A percentile compares a stretch with the other conserved stretches of the same genome.
Conservation (phyloP, 2,888 invertebrate species). For the Drosophila mimetica region DNA sequence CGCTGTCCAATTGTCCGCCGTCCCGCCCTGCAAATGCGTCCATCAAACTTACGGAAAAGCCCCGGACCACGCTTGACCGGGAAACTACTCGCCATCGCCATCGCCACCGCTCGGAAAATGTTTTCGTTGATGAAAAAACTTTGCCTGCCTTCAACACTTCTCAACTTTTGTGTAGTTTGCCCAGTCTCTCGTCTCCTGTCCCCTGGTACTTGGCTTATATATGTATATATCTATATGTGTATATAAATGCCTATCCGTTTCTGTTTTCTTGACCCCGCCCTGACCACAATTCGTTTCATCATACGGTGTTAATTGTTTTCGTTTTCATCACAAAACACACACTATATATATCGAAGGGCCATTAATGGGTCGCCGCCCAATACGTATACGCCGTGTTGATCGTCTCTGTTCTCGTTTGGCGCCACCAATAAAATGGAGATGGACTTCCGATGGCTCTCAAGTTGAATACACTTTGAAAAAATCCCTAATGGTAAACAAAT, state of each 20-base stretch:
- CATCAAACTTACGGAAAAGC: constrained; percentile 59
- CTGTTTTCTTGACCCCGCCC: constrained; percentile 36
- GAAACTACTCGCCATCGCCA: constrained; percentile 61
- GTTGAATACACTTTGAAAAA: constrained; percentile 32
- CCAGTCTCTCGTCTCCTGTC: constrained; percentile 30
- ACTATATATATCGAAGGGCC: constrained; percentile 63
- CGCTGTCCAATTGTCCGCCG: constrained; percentile 2
- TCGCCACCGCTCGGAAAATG: constrained; percentile 58
- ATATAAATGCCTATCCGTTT: constrained; percentile 35
- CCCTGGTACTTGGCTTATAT: not conserved
- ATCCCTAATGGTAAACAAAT: not conserved
- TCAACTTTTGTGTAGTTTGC: constrained; percentile 71
- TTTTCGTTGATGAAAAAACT: constrained; percentile 80
- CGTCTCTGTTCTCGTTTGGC: constrained; percentile 47
- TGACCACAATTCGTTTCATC: constrained; percentile 65
- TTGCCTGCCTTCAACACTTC: constrained; percentile 77
- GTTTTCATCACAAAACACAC: constrained; percentile 68
- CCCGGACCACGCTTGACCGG: constrained; percentile 68
- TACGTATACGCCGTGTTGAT: constrained; percentile 57
- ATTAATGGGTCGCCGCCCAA: constrained; percentile 64
- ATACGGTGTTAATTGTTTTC: constrained; percentile 80
- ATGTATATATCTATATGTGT: not conserved
- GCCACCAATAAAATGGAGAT: constrained; percentile 76
- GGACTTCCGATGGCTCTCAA: constrained; percentile 67
- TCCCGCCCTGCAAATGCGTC: constrained; percentile 46